Base-by-base conservation (phyloP, 2,888 invertebrate genomes). In the Amiota minor region DNA sequence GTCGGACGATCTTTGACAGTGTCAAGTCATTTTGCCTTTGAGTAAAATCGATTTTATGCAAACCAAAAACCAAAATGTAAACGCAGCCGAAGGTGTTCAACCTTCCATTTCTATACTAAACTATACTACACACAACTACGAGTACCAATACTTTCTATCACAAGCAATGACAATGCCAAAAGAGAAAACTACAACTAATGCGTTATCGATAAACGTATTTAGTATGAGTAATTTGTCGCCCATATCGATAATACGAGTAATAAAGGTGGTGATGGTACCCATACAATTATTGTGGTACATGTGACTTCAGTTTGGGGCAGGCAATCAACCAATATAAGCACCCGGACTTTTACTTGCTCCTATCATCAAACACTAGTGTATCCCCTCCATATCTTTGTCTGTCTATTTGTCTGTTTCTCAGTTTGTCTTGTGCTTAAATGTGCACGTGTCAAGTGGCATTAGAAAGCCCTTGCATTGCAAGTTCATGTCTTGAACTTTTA, bases 41-140 rank as follows among this genome's bases (percentile, higher is more conserved):
- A 78, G 76, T 74, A 78, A 85, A 83, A 83, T 86, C 83, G 83
- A 86, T 83, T 86, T 77, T 75, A 74, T 70, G 75, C 78, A 76
- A 69, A 61, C 74, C 65, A 70, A 71, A 70, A 64, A 72, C 70
- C 72, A 59, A 70, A 70, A 49, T 67, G 65, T 65, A 65, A 65
- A 47, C 65, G 65, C 12, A 62, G 62, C 62, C 62, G 62, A 62
- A 62, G 62, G 62, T 45, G 35, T 62, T 35, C 10, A 35, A 62
- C 45, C 59, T 59, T 2, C 55, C 55, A 9, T 16, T 18, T n/a
- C 16, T 35, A 23, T 14, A 62, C 45, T 14, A 62, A 6, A 55
- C 16, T 35, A 23, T 14, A 62, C 45, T 14, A 62, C 12, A 16
- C 20, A 14, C 35, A 4, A n/a, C n/a, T 20, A 35, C 62, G 0